Percentiles rank a stretch among this genome's conserved stretches.
These are phyloP conservation scores for Drosophila colorata DNA, from an alignment of 2,888 invertebrate species.

Conservation along the genomic window DNA sequence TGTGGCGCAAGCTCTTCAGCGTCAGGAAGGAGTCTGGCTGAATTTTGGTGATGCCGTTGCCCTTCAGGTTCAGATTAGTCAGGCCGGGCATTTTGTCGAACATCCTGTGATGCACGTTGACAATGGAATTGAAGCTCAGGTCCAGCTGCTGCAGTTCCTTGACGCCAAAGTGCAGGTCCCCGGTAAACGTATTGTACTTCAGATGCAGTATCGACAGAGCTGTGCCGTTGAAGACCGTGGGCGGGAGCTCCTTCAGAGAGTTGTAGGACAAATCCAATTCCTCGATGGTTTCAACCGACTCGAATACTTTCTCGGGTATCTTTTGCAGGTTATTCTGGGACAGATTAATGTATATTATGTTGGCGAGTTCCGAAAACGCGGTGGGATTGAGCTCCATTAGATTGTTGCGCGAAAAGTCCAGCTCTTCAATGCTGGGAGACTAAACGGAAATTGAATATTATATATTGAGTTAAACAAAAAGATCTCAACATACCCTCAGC, in stretches of 20 bases:
- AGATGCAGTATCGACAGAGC: slow-evolving; percentile 89
- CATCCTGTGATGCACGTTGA: slow-evolving; percentile 88
- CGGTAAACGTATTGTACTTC: slow-evolving; percentile 89
- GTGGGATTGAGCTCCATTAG: slow-evolving; percentile 88
- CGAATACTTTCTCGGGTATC: slow-evolving; percentile 86
- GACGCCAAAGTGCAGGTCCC: slow-evolving; percentile 88
- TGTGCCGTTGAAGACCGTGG: slow-evolving; percentile 89
- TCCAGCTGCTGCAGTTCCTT: slow-evolving; percentile 89
- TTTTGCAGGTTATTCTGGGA: slow-evolving; percentile 89
- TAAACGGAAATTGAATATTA: slow-evolving; percentile 20
- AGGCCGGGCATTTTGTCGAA: slow-evolving; percentile 88
- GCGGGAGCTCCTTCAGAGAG: slow-evolving; percentile 88
- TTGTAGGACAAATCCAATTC: slow-evolving; percentile 91
- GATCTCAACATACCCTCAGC: slow-evolving; percentile 70
- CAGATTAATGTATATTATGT: slow-evolving; percentile 89
- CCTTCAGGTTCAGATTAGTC: slow-evolving; percentile 89
- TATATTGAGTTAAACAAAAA: background rate
- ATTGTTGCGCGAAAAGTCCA: slow-evolving; percentile 90
- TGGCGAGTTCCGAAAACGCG: slow-evolving; percentile 88
- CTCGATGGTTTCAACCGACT: slow-evolving; percentile 88
- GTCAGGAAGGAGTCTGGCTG: slow-evolving; percentile 89
- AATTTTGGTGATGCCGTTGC: slow-evolving; percentile 89
- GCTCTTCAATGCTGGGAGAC: slow-evolving; percentile 89
- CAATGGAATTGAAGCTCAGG: slow-evolving; percentile 89
- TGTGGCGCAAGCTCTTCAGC: slow-evolving; percentile 88